These are phyloP conservation scores for Chymomyza costata DNA, from an alignment of 1,140 invertebrate species.

Conservation along the genomic window DNA sequence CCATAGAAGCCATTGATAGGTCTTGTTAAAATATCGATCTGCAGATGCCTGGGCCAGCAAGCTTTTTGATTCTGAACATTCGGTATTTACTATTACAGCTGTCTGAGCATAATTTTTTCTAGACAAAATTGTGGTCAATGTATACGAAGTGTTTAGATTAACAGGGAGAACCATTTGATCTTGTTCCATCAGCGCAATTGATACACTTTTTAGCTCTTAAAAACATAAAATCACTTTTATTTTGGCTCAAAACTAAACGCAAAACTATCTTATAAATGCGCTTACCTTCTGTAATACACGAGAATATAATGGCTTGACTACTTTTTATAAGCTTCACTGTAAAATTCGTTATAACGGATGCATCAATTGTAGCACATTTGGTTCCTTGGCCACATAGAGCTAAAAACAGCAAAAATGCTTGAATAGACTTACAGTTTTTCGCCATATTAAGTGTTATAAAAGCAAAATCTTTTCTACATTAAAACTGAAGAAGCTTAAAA, in stretches of 20 bases:
- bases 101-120: slow-evolving; percentile 37
- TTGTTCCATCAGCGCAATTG: slow-evolving; percentile 26
- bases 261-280: not conserved
- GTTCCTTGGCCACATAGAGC: not conserved
- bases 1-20: slow-evolving; percentile 63
- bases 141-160: slow-evolving; percentile 24
- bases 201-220: slow-evolving; percentile 15
- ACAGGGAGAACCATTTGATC: slow-evolving; percentile 42
- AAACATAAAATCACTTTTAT: not conserved
- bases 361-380: slow-evolving; percentile 22
- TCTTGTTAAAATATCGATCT: slow-evolving; percentile 52
- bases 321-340: slow-evolving; percentile 31
- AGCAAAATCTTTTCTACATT: too few relatives aligned
- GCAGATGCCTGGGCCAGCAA: slow-evolving; percentile 38
- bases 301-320: slow-evolving; percentile 37
- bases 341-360: slow-evolving; percentile 31
- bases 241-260: too few relatives aligned
- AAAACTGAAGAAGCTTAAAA: too few relatives aligned
- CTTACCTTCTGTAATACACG: slow-evolving; percentile 39
- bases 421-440: not conserved
- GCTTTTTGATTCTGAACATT: slow-evolving; percentile 18
- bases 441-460: too few relatives aligned
- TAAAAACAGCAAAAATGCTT: not conserved
- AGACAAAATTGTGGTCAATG: slow-evolving; percentile 23
- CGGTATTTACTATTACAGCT: slow-evolving; percentile 41